These are phyloP conservation scores for Amblyopsis hoosieri DNA, from an alignment of 2,797 vertebrate genomes.

Conservation along the genomic window DNA sequence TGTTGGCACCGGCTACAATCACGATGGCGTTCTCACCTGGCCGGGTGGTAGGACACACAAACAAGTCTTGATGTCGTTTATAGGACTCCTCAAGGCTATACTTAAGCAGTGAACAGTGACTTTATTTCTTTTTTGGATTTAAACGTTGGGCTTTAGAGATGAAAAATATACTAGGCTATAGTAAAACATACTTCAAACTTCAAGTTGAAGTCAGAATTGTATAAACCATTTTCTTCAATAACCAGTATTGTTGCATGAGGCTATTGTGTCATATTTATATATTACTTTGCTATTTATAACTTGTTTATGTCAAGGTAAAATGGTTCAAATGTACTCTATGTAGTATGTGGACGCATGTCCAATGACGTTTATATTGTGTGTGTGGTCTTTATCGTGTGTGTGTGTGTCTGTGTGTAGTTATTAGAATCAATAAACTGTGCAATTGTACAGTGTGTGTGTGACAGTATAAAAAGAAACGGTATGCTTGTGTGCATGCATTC, in stretches of 20 bases:
- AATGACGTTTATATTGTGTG: not conserved
- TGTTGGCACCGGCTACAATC: slow-evolving; percentile 94
- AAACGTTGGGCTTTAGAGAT: not conserved
- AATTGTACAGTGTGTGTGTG: not conserved
- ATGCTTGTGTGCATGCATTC: not conserved
- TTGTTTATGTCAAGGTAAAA: too few species aligned
- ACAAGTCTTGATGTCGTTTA: not conserved
- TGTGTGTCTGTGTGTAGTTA: not conserved
- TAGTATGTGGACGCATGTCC: not conserved
- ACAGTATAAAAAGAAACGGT: not conserved
- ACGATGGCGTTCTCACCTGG: slow-evolving; percentile 95
- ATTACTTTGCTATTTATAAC: too few species aligned
- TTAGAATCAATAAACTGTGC: not conserved
- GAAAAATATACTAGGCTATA: too few species aligned
- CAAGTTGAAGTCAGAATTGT: too few species aligned
- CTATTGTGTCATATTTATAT: too few species aligned
- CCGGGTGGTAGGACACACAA: not conserved
- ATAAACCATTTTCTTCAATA: too few species aligned
- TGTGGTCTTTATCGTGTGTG: not conserved
- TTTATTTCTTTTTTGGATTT: not conserved
- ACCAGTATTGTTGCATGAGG: too few species aligned
- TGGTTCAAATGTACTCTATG: too few species aligned
- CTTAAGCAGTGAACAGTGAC: not conserved
- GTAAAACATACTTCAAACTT: too few species aligned
- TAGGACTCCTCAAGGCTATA: not conserved